Conservation (phyloP, 2,113 vertebrate species). For the Cariama cristata region DNA sequence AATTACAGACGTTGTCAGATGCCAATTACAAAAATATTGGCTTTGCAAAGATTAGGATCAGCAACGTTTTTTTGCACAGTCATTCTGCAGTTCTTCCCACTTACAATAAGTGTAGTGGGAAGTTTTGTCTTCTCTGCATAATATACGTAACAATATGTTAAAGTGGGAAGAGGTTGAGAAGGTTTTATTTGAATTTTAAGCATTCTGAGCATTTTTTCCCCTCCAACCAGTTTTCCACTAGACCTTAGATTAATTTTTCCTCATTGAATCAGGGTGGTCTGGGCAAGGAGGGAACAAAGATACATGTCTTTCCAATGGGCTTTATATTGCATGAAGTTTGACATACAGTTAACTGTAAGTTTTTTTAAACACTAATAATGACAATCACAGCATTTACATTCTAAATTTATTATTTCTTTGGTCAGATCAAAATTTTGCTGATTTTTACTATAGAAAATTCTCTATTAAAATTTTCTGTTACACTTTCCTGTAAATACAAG, state of each 20-base stretch:
- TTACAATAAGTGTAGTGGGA: background rate
- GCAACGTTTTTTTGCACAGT: background rate
- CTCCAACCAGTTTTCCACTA: background rate
- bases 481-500: background rate
- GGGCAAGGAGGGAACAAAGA: background rate
- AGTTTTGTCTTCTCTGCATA: background rate
- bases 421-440: background rate
- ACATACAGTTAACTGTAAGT: background rate
- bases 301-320: background rate
- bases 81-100: background rate
- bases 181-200: background rate
- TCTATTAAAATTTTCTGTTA: background rate
- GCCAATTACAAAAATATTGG: background rate
- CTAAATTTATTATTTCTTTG: background rate
- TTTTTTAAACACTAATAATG: background rate
- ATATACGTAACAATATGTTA: background rate
- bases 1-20: background rate
- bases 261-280: background rate
- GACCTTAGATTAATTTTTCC: background rate
- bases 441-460: background rate
- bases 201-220: background rate
- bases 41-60: background rate
- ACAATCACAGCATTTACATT: too few species aligned
- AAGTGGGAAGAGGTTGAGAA: background rate
- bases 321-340: background rate